Evolutionary conservation across 64 coral and sea anemone species (phyloP).

Genomic region (Stylophora pistillata): DNA sequence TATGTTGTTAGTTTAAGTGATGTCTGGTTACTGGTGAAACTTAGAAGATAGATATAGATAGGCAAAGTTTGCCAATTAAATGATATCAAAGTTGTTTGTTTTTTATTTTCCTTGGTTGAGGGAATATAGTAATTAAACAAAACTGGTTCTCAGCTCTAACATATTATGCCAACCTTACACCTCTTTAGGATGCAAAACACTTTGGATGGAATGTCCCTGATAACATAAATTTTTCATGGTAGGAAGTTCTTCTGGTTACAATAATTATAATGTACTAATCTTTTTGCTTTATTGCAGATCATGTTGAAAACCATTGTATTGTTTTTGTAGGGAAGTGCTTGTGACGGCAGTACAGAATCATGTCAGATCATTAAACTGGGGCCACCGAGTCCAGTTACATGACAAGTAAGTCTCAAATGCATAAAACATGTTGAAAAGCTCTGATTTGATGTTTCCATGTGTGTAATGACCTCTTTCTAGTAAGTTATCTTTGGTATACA

Average conservation of each 20-base stretch:
- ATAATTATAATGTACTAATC: neutral
- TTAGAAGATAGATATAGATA: no score
- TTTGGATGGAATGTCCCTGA: constrained; percentile 85
- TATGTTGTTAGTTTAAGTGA: no score
- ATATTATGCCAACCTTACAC: neutral
- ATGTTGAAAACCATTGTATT: neutral
- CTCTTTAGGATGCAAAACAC: constrained; percentile 74
- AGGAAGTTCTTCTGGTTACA: neutral
- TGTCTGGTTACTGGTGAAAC: no score
- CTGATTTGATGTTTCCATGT: no score
- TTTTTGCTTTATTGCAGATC: no score
- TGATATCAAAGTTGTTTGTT: no score
- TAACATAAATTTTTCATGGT: constrained; percentile 81
- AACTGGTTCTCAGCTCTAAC: neutral
- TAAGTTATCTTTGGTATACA: no score
- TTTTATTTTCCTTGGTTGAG: no score
- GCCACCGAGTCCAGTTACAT: constrained; percentile 89
- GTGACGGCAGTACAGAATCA: constrained; percentile 87
- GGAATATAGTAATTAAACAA: neutral
- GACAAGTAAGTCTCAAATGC: constrained; percentile 70
- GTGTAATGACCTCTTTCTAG: no score
- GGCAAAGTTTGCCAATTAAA: no score
- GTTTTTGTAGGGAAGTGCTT: constrained; percentile 65
- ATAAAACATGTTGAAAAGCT: no score
- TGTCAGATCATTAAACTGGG: constrained; percentile 93